A percentile compares a stretch with the other conserved stretches of the same genome.
These are phyloP conservation scores for Malurus splendens DNA, from an alignment of 2,797 vertebrate species.

Conservation along the genomic window DNA sequence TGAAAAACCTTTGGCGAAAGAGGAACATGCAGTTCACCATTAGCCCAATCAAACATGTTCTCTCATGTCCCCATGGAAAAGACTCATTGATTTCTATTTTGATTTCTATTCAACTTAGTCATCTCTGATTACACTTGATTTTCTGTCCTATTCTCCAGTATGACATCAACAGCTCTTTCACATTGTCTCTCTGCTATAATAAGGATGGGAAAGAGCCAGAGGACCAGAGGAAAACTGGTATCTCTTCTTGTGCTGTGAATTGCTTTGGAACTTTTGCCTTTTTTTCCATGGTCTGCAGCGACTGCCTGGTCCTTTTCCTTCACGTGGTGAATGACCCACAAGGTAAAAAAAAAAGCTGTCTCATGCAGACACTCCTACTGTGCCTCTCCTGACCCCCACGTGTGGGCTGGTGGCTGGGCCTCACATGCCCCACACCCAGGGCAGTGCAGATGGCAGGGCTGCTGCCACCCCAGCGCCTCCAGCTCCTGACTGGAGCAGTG, in stretches of 20 bases:
- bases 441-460: not conserved
- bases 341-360: not conserved
- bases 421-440: fast-evolving
- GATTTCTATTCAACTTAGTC: not conserved
- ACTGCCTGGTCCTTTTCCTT: not conserved
- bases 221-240: not conserved
- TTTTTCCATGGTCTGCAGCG: not conserved
- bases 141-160: not conserved
- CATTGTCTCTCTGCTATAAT: not conserved
- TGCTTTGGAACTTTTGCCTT: not conserved
- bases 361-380: fast-evolving
- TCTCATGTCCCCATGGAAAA: not conserved
- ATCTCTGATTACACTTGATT: not conserved
- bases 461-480: not conserved
- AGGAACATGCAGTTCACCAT: not conserved
- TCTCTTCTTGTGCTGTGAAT: not conserved
- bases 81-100: not conserved
- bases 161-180: not conserved
- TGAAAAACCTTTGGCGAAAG: not conserved
- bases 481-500: not conserved
- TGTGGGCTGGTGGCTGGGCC: fast-evolving
- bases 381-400: not conserved
- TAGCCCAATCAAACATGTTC: not conserved
- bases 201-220: not conserved
- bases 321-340: not conserved